Base-by-base conservation (phyloP, 2,113 vertebrate species). In the Chaenocephalus aceratus region DNA sequence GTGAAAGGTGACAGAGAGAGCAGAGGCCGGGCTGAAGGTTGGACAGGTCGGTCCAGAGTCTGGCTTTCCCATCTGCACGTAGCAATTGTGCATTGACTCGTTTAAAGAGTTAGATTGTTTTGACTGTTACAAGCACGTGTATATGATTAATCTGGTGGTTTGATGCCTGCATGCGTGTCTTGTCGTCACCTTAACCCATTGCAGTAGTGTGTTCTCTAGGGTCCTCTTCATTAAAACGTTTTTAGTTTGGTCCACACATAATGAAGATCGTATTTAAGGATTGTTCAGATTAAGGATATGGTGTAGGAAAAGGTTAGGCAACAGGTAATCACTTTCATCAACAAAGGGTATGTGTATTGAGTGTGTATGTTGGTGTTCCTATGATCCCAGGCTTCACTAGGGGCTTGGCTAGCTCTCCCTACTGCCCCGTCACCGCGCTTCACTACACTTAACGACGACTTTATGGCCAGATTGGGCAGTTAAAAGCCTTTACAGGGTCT, bases 1-100 rank as follows among this genome's bases (percentile, higher is more conserved):
- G 95, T 95, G 89, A 93, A 88, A 95, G 95, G 93, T 95, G 94
- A 94, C 79, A 86, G 59, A 73, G 67, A 73, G 93, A 89, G 87
- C 91, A 90, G 78, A 92, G 87, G 79, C 58, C 69, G 72, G 82
- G 88, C 82, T 88, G 92, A 76, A 92, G 93, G 92, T 86, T 88
- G 84, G 54, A 74, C 14, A 57, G 73, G 82, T 85, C 84, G 52
- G 89, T 73, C 68, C 77, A 71, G 53, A 74, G 82, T 89, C 82
- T 87, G 74, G 63, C 69, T 85, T 80, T 88, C 59, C 61, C 77
- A 15, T 83, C 58, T 62, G 4, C 36, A 56, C 48, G 18, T 49
- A 30, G 45, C 45, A 46, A 44, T 58, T 12, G 56, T 49, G 34
- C 53, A 77, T 16, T 54, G 45, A 52, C 15, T 52, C 65, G 41